Percentiles rank a stretch among this genome's conserved stretches.
These are phyloP conservation scores for Teleogryllus oceanicus DNA, from an alignment of 2,888 invertebrate genomes.

Conservation along the genomic window DNA sequence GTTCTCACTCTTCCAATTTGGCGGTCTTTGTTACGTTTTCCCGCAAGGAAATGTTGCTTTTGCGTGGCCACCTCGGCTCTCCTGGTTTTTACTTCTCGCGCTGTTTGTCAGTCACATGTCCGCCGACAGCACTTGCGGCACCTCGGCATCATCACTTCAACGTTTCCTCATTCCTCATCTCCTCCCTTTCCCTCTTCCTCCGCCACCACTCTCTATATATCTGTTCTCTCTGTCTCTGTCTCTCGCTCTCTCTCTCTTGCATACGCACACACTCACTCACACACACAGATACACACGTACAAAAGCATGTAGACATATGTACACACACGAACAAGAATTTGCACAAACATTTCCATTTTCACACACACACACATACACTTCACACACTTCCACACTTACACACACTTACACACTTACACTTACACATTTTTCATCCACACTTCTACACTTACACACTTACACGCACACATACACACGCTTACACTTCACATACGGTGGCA, in stretches of 20 bases:
- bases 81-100: background rate
- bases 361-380: too few relatives aligned
- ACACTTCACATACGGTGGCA: background rate
- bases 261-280: background rate
- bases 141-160: background rate
- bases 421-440: background rate
- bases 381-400: too few relatives aligned
- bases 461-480: background rate
- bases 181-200: background rate
- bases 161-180: background rate
- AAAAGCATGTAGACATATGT: background rate
- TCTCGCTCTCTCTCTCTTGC: background rate
- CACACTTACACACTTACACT: too few relatives aligned
- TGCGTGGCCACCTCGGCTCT: background rate
- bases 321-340: background rate
- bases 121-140: background rate
- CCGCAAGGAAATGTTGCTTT: background rate
- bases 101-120: background rate
- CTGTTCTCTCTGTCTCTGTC: background rate
- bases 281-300: background rate
- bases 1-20: background rate
- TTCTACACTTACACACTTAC: background rate
- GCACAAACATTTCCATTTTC: too few relatives aligned
- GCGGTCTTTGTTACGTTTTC: background rate
- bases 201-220: too few relatives aligned